Conservation (phyloP, 1,140 invertebrate genomes). For the Lepidurus packardi region DNA sequence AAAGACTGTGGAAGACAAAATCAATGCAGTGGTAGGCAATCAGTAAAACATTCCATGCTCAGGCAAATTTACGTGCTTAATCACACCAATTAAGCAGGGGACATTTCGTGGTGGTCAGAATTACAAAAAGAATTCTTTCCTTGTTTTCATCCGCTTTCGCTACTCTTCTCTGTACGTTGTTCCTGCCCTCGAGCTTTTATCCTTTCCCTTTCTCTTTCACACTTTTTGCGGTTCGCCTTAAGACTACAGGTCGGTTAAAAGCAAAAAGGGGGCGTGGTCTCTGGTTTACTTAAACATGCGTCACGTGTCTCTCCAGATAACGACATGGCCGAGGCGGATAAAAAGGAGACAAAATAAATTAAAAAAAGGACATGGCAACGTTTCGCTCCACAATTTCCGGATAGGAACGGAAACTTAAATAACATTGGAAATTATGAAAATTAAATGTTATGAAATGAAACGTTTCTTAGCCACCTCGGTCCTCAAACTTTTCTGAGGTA, state of each 20-base stretch:
- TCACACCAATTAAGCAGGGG: neutral
- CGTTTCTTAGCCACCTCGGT: neutral
- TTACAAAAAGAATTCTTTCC: slow-evolving; percentile 3
- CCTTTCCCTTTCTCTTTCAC: neutral
- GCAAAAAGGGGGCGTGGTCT: neutral
- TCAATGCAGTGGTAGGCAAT: neutral
- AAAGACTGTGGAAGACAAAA: neutral
- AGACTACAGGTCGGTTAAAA: neutral
- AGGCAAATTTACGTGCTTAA: slow-evolving; percentile 8
- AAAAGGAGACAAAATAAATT: neutral
- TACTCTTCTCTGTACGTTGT: neutral
- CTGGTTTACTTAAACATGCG: neutral
- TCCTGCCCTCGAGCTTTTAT: neutral
- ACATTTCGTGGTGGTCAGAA: slow-evolving; percentile 15
- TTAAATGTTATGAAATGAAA: neutral
- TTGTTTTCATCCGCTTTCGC: neutral
- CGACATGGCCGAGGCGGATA: neutral
- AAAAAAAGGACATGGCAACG: too few species aligned
- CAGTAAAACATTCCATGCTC: neutral
- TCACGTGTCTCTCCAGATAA: neutral
- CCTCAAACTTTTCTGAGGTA: neutral
- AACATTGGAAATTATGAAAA: too few species aligned
- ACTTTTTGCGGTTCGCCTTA: neutral
- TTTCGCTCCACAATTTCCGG: too few species aligned
- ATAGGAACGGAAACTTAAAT: too few species aligned